Percentiles rank a stretch among this genome's conserved stretches.
phyloP scores from a whole-genome alignment of 2,888 invertebrate species.

The Hemicrepidius hirtus region DNA sequence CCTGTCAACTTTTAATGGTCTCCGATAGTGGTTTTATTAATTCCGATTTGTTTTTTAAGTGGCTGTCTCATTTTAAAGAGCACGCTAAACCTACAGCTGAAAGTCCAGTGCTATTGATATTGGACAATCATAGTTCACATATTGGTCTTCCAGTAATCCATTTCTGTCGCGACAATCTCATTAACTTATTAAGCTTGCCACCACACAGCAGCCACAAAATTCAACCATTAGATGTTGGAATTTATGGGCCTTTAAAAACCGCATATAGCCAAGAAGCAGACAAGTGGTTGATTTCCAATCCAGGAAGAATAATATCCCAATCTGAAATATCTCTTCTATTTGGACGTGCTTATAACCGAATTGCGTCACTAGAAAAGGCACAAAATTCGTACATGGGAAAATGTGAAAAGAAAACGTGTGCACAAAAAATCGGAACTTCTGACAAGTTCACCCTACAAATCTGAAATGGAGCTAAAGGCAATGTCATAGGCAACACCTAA shows the following conservation, averaged over 20 bases:
- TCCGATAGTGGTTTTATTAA: constrained; percentile 62
- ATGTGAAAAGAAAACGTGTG: too few relatives aligned
- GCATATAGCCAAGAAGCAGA: constrained; percentile 33
- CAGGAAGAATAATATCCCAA: constrained; percentile 36
- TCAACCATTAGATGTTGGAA: constrained; percentile 29
- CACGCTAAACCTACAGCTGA: constrained; percentile 1
- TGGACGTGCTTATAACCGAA: constrained; percentile 26
- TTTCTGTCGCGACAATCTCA: constrained; percentile 15
- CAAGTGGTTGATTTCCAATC: constrained; percentile 39
- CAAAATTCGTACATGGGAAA: not conserved
- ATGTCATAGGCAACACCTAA: too few relatives aligned
- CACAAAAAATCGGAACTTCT: too few relatives aligned
- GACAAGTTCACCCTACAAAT: too few relatives aligned
- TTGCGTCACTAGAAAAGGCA: constrained; percentile 33
- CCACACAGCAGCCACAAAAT: constrained; percentile 26
- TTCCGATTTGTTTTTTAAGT: constrained; percentile 57
- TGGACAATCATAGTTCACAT: constrained; percentile 58
- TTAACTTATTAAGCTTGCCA: constrained; percentile 4
- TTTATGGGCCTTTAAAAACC: constrained; percentile 37
- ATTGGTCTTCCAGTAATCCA: not conserved
- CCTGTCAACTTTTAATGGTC: constrained; percentile 58
- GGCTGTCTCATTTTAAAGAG: constrained; percentile 54
- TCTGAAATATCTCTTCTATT: constrained; percentile 32
- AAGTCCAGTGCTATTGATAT: constrained; percentile 57
- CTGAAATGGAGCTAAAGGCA: too few relatives aligned